These are phyloP conservation scores for Pelecanoides urinatrix DNA, from an alignment of 2,113 vertebrate genomes.

Conservation along the genomic window DNA sequence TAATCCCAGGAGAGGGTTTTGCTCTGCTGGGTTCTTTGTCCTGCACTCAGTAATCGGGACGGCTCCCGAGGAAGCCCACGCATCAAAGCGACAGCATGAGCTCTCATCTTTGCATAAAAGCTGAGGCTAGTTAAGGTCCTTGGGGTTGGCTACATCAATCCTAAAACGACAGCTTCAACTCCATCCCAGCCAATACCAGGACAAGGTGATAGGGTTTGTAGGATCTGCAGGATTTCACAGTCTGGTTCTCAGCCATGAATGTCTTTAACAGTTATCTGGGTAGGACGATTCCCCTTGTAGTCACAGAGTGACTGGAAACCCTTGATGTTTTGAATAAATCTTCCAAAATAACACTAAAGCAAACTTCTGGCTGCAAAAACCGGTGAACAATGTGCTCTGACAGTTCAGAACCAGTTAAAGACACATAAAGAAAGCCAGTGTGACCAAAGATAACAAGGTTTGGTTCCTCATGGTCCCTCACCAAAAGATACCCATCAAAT, in stretches of 20 bases:
- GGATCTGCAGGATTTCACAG: neutral
- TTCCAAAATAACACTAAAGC: neutral
- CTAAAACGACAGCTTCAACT: fast-evolving
- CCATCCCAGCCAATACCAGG: too few relatives aligned
- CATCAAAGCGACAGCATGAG: neutral
- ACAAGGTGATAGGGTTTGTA: fast-evolving
- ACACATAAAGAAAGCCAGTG: fast-evolving
- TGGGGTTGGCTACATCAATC: neutral
- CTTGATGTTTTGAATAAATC: neutral
- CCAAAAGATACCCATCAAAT: neutral
- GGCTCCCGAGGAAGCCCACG: neutral
- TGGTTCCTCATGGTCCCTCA: neutral
- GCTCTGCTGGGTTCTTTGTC: neutral
- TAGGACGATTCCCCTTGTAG: neutral
- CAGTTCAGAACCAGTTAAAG: neutral
- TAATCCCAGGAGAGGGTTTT: neutral
- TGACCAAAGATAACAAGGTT: neutral
- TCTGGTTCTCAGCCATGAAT: neutral
- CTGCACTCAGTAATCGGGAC: fast-evolving
- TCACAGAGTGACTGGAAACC: neutral
- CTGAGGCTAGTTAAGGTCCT: neutral
- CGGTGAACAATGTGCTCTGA: fast-evolving
- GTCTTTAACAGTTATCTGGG: neutral
- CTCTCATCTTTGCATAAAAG: neutral
- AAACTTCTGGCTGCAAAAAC: neutral